These are phyloP conservation scores for Amphiprion clarkii DNA, from an alignment of 2,797 vertebrate species.

Conservation along the genomic window DNA sequence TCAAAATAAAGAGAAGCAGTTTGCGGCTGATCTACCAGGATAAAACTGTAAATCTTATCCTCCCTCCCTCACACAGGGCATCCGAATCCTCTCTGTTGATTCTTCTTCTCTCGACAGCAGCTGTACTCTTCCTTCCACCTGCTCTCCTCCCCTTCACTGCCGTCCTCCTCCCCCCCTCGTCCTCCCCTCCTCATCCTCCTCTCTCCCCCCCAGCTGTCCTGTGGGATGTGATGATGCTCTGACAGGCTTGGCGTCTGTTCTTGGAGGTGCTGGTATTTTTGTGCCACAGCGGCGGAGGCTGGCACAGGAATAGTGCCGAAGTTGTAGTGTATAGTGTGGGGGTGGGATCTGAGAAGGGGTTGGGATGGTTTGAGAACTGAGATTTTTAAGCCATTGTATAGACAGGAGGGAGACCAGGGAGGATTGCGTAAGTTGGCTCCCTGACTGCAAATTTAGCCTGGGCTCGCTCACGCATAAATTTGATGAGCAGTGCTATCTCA, in stretches of 20 bases:
- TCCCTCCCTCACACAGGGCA: constrained; percentile 17
- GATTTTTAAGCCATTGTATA: constrained; percentile 72
- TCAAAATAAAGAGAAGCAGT: constrained; percentile 39
- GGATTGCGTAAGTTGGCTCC: constrained; percentile 80
- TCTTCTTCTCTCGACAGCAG: constrained; percentile 45
- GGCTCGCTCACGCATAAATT: constrained; percentile 79
- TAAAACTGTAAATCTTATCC: constrained; percentile 28
- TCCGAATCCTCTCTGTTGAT: constrained; percentile 56
- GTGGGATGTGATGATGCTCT: constrained; percentile 82
- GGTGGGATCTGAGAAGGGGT: constrained; percentile 73
- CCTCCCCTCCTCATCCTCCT: background rate
- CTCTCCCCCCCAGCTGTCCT: constrained; percentile 64
- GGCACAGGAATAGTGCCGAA: constrained; percentile 82
- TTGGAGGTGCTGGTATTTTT: constrained; percentile 83
- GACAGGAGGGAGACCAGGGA: constrained; percentile 75
- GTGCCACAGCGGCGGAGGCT: constrained; percentile 74
- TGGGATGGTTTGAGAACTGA: constrained; percentile 67
- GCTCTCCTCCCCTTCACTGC: constrained; percentile 38
- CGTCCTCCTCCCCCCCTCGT: constrained; percentile 21
- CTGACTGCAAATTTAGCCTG: constrained; percentile 84
- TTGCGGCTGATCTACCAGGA: constrained; percentile 46
- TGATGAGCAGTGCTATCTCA: constrained; percentile 81
- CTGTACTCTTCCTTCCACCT: constrained; percentile 62
- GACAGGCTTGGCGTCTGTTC: constrained; percentile 84
- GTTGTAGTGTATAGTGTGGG: constrained; percentile 84